A percentile compares a stretch with the other conserved stretches of the same genome.
Conservation (phyloP, 2,797 vertebrate genomes). For the Zalophus californianus region DNA sequence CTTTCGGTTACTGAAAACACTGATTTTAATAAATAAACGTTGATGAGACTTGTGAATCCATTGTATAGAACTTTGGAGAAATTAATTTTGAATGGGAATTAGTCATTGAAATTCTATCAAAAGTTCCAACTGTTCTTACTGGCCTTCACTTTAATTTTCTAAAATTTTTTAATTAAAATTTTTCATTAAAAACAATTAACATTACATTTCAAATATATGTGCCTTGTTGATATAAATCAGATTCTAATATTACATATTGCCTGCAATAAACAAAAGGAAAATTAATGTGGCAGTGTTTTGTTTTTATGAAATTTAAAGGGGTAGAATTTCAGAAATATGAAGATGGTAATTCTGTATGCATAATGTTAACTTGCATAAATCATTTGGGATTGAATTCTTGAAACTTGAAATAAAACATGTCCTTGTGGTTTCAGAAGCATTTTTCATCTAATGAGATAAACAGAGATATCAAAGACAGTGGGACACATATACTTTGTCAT, state of each 20-base stretch:
- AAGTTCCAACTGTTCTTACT: conserved; percentile 29
- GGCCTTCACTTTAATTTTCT: neutral
- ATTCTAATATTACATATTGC: neutral
- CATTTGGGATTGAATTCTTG: conserved; percentile 65
- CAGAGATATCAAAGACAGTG: conserved; percentile 74
- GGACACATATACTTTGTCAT: conserved; percentile 73
- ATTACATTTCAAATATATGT: conserved; percentile 37
- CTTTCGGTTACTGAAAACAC: conserved; percentile 49
- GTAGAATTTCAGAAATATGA: conserved; percentile 57
- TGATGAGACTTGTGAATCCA: conserved; percentile 25
- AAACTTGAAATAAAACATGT: conserved; percentile 69
- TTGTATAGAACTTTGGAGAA: conserved; percentile 55
- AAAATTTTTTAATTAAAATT: conserved; percentile 29
- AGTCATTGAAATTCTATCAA: conserved; percentile 22
- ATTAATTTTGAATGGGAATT: conserved; percentile 54
- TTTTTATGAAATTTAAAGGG: conserved; percentile 65
- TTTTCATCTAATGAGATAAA: conserved; percentile 78
- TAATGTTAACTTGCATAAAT: conserved; percentile 54
- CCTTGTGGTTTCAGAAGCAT: conserved; percentile 67
- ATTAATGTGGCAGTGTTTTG: conserved; percentile 47
- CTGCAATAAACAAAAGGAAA: conserved; percentile 42
- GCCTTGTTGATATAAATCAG: conserved; percentile 14
- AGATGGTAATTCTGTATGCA: conserved; percentile 36
- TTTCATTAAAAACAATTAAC: conserved; percentile 42
- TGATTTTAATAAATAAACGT: conserved; percentile 64